Evolutionary conservation across 2,888 invertebrate genomes (phyloP), one percentile per base, ranked within the genome.

Genomic region (Andrena marginata): DNA sequence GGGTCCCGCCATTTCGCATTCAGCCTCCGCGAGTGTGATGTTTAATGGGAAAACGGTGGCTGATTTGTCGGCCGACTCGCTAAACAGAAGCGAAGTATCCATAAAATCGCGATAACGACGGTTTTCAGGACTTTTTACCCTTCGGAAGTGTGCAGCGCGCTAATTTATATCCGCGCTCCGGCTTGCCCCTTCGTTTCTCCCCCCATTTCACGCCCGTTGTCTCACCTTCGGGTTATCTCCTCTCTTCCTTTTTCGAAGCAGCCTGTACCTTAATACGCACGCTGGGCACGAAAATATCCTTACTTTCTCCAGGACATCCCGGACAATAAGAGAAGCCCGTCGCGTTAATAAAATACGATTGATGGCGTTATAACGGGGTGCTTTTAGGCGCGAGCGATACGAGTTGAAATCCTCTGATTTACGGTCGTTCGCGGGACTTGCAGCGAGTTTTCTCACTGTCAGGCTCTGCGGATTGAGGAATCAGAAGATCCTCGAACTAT

Each of bases 301-400:
- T 35, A 64, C 63, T 64, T 73, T 73, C 64, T 54, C 64, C 72
- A 35, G 63, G 72, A 70, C 70, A 60, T 70, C 63, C 51, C 35
- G 51, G 54, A 73, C 72, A 73, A 73, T 64, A 64, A 73, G 51
- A 64, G 72, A 35, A 42, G 54, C 63, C 26, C 63, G 51, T 13
- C 51, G 35, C 26, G 64, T 63, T 54, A 63, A 64, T 73, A 73
- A 73, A 73, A 54, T 29, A 70, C 70, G 70, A 70, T 70, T 31
- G 70, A 70, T 70, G 70, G 70, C 59, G 42, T 70, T 70, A 60
- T 20, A 31, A 20, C 48, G 29, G 48, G 70, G 31, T 70, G 59
- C 70, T 70, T 70, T 60, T 70, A 70, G 70, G 48, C 33, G 48
- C 59, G 70, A 31, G 48, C 59, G 70, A 60, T 60, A 70, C 59